Evolutionary conservation across 2,797 vertebrate species (phyloP).

Genomic region (Cuniculus paca): DNA sequence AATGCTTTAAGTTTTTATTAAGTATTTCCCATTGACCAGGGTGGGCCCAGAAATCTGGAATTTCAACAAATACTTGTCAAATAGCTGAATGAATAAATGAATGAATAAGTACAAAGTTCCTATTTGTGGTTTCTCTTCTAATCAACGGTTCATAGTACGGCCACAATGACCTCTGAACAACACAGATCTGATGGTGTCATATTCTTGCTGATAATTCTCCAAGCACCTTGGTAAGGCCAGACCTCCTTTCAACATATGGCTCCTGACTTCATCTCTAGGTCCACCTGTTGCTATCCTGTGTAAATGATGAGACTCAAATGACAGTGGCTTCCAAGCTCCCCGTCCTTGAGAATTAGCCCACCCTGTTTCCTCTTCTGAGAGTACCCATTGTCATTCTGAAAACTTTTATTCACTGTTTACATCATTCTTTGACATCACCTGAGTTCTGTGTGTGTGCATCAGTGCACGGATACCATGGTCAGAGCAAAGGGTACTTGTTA

Average conservation of each 20-base stretch:
- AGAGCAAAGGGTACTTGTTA: neutral
- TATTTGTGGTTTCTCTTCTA: neutral
- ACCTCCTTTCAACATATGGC: no score
- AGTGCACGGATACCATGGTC: neutral
- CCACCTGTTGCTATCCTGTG: neutral
- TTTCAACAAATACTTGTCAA: neutral
- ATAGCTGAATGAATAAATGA: neutral
- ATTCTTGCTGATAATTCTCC: neutral
- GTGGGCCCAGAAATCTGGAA: neutral
- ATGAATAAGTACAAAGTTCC: neutral
- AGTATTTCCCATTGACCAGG: neutral
- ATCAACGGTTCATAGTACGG: neutral
- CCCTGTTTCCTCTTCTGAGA: neutral
- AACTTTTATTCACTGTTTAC: neutral
- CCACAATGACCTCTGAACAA: neutral
- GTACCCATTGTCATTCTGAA: neutral
- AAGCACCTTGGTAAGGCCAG: neutral
- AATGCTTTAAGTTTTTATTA: neutral
- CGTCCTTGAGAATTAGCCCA: neutral
- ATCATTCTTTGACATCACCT: neutral
- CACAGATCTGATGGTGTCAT: neutral
- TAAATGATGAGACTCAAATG: neutral
- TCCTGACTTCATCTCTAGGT: neutral
- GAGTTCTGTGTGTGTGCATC: neutral
- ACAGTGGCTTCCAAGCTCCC: neutral